A percentile compares a stretch with the other conserved stretches of the same genome.
Evolutionary conservation across 2,113 vertebrate species (phyloP).

Genomic region (Cichladusa arquata): DNA sequence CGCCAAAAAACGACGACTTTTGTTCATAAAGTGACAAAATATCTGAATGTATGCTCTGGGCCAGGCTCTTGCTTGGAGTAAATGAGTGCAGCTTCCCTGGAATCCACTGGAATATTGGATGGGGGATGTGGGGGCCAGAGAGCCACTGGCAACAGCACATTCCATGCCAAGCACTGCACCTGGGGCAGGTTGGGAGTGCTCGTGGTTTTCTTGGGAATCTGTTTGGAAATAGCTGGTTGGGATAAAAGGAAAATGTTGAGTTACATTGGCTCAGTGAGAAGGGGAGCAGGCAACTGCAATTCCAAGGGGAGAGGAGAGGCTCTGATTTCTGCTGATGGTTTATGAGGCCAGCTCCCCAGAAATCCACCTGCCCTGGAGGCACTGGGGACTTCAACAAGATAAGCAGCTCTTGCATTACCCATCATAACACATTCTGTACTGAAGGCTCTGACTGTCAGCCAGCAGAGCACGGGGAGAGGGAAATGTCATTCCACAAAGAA

Average conservation of each 20-base stretch:
- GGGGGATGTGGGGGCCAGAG: not conserved
- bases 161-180: not conserved
- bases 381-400: not conserved
- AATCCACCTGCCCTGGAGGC: not conserved
- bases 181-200: not conserved
- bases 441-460: not conserved
- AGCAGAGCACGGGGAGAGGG: not conserved
- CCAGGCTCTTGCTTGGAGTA: not conserved
- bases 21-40: constrained; percentile 1
- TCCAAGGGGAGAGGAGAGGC: not conserved
- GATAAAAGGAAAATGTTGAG: not conserved
- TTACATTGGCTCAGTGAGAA: not conserved
- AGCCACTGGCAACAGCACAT: not conserved
- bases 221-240: not conserved
- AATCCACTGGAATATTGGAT: not conserved
- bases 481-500: not conserved
- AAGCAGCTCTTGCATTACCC: not conserved
- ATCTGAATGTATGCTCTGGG: not conserved
- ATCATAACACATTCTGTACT: not conserved
- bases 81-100: not conserved
- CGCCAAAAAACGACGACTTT: not conserved
- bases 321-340: not conserved
- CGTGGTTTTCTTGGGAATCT: not conserved
- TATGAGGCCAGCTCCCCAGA: not conserved
- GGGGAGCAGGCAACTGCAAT: not conserved